Conservation (phyloP, 2,888 invertebrate species). For the Melinaea menophilus region DNA sequence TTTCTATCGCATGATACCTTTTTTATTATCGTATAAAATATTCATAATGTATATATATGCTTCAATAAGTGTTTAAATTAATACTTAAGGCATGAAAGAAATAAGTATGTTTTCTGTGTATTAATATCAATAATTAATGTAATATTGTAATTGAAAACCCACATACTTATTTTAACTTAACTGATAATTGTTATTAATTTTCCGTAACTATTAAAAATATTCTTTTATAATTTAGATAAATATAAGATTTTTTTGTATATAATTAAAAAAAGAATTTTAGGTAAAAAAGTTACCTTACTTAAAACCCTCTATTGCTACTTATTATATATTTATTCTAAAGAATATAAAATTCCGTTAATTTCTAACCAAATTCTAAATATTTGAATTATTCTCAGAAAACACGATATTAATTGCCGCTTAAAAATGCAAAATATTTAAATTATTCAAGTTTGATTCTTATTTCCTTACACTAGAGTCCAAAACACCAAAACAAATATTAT, state of each 20-base stretch:
- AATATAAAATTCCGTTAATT: background rate
- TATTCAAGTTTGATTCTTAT: conserved; percentile 23
- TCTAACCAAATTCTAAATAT: background rate
- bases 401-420: background rate
- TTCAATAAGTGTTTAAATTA: background rate
- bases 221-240: too few relatives aligned
- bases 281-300: too few relatives aligned
- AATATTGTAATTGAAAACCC: too few relatives aligned
- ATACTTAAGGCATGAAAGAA: background rate
- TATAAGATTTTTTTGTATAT: too few relatives aligned
- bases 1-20: conserved; percentile 68
- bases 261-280: too few relatives aligned
- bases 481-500: conserved; percentile 9
- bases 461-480: conserved; percentile 22
- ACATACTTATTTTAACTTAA: too few relatives aligned
- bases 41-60: conserved; percentile 4
- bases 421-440: background rate
- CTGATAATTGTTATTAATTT: too few relatives aligned
- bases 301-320: too few relatives aligned
- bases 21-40: conserved; percentile 38
- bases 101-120: too few relatives aligned
- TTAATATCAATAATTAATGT: too few relatives aligned
- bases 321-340: too few relatives aligned
- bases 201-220: too few relatives aligned
- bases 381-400: conserved; percentile 5